phyloP scores from a whole-genome alignment of 2,797 vertebrate species.

The Craterocephalus amniculus region DNA sequence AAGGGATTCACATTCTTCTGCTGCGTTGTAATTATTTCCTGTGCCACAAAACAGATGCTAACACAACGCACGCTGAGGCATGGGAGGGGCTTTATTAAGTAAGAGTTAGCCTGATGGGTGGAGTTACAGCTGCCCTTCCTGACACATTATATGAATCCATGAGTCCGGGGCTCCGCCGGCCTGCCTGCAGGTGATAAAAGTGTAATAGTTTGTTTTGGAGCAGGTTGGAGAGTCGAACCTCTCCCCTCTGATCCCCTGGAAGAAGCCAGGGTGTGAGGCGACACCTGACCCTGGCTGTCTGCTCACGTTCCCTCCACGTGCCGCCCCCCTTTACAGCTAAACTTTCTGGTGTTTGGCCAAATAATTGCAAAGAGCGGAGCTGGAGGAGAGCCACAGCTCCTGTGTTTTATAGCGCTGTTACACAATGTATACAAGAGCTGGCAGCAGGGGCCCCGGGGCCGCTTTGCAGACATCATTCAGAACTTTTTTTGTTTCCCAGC shows the following conservation, averaged over 20 bases:
- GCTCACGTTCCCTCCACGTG: slow-evolving; percentile 50
- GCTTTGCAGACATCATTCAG: slow-evolving; percentile 62
- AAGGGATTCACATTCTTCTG: slow-evolving; percentile 70
- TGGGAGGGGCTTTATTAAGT: too few relatives aligned
- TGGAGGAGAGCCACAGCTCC: slow-evolving; percentile 74
- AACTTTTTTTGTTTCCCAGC: slow-evolving; percentile 54
- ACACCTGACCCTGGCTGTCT: slow-evolving; percentile 43
- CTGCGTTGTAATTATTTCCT: slow-evolving; percentile 70
- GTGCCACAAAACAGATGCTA: slow-evolving; percentile 61
- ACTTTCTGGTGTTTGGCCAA: slow-evolving; percentile 63
- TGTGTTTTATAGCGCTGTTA: slow-evolving; percentile 69
- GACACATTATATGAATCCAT: slow-evolving; percentile 52
- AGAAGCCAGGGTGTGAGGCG: slow-evolving; percentile 32
- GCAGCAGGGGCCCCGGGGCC: slow-evolving; percentile 36
- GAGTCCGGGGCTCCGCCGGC: slow-evolving; percentile 37
- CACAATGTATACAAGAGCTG: slow-evolving; percentile 71
- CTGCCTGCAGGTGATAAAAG: slow-evolving; percentile 64
- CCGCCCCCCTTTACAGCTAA: slow-evolving; percentile 49
- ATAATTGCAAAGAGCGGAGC: slow-evolving; percentile 65
- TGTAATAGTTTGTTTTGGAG: slow-evolving; percentile 56
- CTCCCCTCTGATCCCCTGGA: slow-evolving; percentile 65
- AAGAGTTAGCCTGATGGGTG: too few relatives aligned
- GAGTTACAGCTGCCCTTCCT: too few relatives aligned
- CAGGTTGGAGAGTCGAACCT: slow-evolving; percentile 30
- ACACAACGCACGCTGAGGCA: slow-evolving; percentile 47